Evolutionary conservation across 2,888 invertebrate species (phyloP), one percentile per base, ranked within the genome.

Genomic region (Cyclophora albipunctata): DNA sequence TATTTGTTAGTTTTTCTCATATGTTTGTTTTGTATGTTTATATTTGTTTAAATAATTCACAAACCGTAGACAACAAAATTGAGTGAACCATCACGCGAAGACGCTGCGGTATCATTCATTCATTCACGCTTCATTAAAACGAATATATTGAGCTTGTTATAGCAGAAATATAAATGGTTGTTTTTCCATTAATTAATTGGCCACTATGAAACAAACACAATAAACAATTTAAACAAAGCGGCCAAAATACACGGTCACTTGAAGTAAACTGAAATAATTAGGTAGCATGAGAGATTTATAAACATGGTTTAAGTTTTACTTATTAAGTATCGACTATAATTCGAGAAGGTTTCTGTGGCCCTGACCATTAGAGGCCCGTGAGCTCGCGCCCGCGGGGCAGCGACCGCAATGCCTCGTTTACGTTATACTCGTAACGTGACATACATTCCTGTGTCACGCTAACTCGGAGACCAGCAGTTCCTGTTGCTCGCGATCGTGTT

Each of bases 381-480:
- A 43, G 43, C 6, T 43, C 33, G 48, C 34, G 53, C 43, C 45
- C 47, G 50, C 48, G 49, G 42, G 46, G 50, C 53, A 48, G 37
- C 47, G 42, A 44, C 51, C 43, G 47, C 45, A 51, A 51, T 50
- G 52, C 54, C 50, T 49, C 44, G 45, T 51, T 51, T 55, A 52
- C 42, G 49, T 7, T 46, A 45, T 34, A 45, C 49, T 45, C 5
- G 5, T 40, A n/a, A 48, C 41, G 6, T 45, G 42, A 40, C 47
- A 48, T 53, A 53, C 55, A 60, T 57, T 57, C 46, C 46, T 46
- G 50, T 53, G 46, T 52, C 59, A 59, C 60, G 57, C 57, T 52
- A 55, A 53, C 55, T 52, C 49, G 45, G 42, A 53, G 54, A 50
- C 35, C 47, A 45, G 43, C 5, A 51, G 42, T 53, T 56, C 44